Base-by-base conservation (phyloP, 2,888 invertebrate genomes). In the Oscheius onirici region DNA sequence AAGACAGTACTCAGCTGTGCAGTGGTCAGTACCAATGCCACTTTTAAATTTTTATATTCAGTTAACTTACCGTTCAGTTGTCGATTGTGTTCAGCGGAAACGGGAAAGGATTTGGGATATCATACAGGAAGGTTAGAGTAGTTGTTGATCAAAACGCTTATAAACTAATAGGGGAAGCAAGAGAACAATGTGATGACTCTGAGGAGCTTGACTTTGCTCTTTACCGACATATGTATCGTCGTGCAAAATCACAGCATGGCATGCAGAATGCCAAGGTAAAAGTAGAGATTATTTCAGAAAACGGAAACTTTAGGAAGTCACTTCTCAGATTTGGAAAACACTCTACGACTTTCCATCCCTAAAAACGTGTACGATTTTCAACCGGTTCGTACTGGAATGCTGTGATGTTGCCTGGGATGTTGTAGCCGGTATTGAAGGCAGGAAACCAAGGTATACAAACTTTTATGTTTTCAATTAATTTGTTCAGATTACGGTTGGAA, bases 1-100 rank as follows among this genome's bases (percentile, higher is more conserved):
- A 97, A 96, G 91, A 94, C 97, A 80, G 91, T 97, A 79, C 96
- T 96, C 90, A 96, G 95, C 72, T 94, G 95, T 72, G 92, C 95
- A 82, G 96, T 96, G 90, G 96, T 71, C 92, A 94, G 87, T 3
- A 34, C 13, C 6, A 20, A 6, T 60, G 10, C 13, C 3, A 1
- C 22, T 15, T 44, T 6, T 20, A 1, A 54, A 69, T 24, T 43
- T 22, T 69, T 52, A 44, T 71, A 24, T 75, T 44, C 66, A 93
- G 93, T 90, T 93, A 84, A 91, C 93, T 75, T 93, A 93, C 89
- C 91, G 93, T 77, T 91, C 92, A 61, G 91, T 92, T 78, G 91
- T 91, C 85, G 91, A 92, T 81, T 84, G 85, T 13, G 91, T 93
- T 72, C 92, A 92, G 83, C 91, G 92, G 71, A 92, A 93, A 81